Evolutionary conservation across 1,140 invertebrate species (phyloP), one percentile per base, ranked within the genome.

Genomic region (Drosophila tsacasi): DNA sequence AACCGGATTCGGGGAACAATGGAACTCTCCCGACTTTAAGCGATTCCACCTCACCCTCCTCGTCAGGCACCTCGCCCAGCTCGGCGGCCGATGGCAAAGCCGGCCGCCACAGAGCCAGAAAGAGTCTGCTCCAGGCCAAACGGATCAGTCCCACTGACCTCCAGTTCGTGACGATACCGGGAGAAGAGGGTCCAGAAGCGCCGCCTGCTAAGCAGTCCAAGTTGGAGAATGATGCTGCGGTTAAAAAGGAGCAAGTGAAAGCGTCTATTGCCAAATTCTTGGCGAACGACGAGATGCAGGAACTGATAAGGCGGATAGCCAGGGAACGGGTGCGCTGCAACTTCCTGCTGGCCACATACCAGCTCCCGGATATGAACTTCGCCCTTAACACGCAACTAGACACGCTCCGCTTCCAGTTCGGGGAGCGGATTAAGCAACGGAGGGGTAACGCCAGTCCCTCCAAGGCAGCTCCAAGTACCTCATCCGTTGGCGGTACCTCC

Each of bases 291-390:
- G 77, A 89, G 7, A 39, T 73, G 21, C 46, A 89, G 15, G 25
- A 32, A 5, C 10, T 79, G 13, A 58, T 90, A 15, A 68, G 73
- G 30, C 65, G 42, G 7, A 84, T 87, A 15, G 84, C 84, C 17
- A 75, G 19, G 9, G 84, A 87, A 35, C 68, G 84, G 0, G 84
- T 87, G 12, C 81, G 85, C 6, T 90, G 85, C 35, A 89, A 90
- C 30, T 89, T 89, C 39, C 23, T 90, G 2, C 42, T 89, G 21
- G 81, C 81, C n/a, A 90, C 78, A n/a, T 90, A 90, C 47, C 63
- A 90, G 49, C 37, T 89, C 4, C 65, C 85, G 2, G 84, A 89
- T n/a, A 89, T 89, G 60, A 85, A 85, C 37, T 89, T 89, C 19
- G 8, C 57, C 9, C 42, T 90, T 2, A 81, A 79, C 46, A 90